These are phyloP conservation scores for Tipula lateralis DNA, from an alignment of 2,888 invertebrate genomes.

Conservation along the genomic window DNA sequence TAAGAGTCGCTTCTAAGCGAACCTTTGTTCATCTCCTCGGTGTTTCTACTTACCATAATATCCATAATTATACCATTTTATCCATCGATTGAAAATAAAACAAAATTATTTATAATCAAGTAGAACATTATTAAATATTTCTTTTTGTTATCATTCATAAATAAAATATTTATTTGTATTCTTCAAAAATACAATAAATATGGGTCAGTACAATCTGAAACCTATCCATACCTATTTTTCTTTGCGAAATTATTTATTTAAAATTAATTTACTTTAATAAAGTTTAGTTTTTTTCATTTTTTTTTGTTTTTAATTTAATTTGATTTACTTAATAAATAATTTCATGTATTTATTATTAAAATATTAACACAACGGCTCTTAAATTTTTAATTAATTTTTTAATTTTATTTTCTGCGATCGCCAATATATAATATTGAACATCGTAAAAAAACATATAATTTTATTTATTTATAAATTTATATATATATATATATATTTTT, in stretches of 20 bases:
- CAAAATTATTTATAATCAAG: conserved; percentile 28
- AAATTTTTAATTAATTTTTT: conserved; percentile 2
- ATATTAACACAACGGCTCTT: conserved; percentile 28
- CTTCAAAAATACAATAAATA: conserved; percentile 2
- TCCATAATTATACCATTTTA: background rate
- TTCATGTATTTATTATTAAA: conserved; percentile 1
- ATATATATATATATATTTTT: background rate
- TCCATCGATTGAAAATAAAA: background rate
- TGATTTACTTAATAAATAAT: conserved; percentile 3
- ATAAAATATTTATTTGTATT: conserved; percentile 21
- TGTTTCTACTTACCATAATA: background rate
- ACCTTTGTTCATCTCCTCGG: too few species aligned
- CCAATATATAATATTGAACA: conserved; percentile 28
- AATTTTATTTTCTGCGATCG: background rate
- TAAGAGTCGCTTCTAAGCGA: too few species aligned
- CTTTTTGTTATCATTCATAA: conserved; percentile 27
- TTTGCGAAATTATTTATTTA: conserved; percentile 11
- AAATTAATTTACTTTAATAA: background rate
- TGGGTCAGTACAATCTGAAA: conserved; percentile 25
- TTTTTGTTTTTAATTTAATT: background rate
- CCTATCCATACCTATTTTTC: conserved; percentile 13
- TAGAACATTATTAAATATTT: conserved; percentile 30
- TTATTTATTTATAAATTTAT: background rate
- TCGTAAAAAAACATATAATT: conserved; percentile 19
- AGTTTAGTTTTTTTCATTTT: background rate